These are phyloP conservation scores for Chrysochloris asiatica DNA, from an alignment of 2,113 vertebrate species.

Conservation along the genomic window DNA sequence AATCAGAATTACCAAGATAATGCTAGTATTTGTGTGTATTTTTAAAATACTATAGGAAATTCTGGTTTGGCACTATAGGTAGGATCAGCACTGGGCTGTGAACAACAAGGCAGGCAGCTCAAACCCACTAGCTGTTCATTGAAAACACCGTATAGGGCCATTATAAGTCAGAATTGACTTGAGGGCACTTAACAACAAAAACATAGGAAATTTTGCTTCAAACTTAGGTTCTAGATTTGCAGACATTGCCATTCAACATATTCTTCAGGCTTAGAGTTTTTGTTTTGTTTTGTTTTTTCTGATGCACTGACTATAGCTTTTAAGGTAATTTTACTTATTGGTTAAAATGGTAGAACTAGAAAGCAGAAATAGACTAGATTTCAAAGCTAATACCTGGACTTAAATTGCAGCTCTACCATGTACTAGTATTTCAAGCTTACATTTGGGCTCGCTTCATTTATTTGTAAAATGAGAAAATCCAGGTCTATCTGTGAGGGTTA, in stretches of 20 bases:
- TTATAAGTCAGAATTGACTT: too few relatives aligned
- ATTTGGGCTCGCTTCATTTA: background rate
- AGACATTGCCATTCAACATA: background rate
- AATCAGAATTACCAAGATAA: background rate
- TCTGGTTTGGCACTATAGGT: background rate
- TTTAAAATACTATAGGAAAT: background rate
- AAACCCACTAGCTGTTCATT: too few relatives aligned
- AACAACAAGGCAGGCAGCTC: too few relatives aligned
- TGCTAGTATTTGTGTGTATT: background rate
- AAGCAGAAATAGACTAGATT: slow-evolving; percentile 6
- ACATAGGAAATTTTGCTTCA: too few relatives aligned
- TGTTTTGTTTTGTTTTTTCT: too few relatives aligned
- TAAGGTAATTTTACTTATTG: background rate
- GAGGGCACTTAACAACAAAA: too few relatives aligned
- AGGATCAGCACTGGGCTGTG: too few relatives aligned
- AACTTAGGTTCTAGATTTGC: background rate
- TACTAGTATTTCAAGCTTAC: background rate
- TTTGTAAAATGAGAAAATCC: slow-evolving; percentile 23
- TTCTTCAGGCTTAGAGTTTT: background rate
- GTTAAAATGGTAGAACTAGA: background rate
- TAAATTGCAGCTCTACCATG: background rate
- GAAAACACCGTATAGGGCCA: too few relatives aligned
- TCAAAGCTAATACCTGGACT: background rate
- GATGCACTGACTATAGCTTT: background rate
- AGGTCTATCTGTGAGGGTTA: background rate